phyloP scores from a whole-genome alignment of 2,113 vertebrate species.

The Okapia johnstoni region DNA sequence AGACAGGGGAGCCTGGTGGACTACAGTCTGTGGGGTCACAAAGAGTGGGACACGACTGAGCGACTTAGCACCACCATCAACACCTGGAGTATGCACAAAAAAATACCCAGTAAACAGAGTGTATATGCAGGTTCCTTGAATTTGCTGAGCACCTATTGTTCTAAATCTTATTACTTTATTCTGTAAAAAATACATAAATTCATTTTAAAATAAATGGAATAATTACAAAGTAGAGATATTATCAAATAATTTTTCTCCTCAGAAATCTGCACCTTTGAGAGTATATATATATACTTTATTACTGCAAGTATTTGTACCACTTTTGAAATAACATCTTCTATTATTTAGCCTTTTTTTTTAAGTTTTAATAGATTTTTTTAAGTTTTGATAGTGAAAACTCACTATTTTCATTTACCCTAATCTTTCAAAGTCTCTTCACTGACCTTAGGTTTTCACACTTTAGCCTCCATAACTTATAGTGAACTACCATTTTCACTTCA shows the following conservation, averaged over 20 bases:
- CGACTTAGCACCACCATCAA: neutral
- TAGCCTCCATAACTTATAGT: neutral
- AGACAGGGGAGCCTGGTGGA: neutral
- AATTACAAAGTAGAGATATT: neutral
- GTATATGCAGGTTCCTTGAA: neutral
- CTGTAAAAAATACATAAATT: neutral
- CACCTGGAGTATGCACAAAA: neutral
- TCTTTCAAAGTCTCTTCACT: neutral
- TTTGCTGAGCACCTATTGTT: neutral
- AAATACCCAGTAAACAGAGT: neutral
- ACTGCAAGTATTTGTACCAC: neutral
- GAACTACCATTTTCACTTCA: neutral
- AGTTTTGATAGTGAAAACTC: neutral
- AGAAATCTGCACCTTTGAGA: neutral
- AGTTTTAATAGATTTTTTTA: neutral
- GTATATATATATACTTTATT: neutral
- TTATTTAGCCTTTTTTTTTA: neutral
- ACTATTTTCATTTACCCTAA: neutral
- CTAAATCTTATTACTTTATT: neutral
- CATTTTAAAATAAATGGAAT: neutral
- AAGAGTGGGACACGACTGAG: neutral
- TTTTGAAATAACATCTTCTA: neutral
- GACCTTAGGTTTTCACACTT: neutral
- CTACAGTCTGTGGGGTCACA: neutral
- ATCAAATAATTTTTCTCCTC: neutral